phyloP scores from a whole-genome alignment of 2,888 invertebrate genomes.

The Ceramica pisi region DNA sequence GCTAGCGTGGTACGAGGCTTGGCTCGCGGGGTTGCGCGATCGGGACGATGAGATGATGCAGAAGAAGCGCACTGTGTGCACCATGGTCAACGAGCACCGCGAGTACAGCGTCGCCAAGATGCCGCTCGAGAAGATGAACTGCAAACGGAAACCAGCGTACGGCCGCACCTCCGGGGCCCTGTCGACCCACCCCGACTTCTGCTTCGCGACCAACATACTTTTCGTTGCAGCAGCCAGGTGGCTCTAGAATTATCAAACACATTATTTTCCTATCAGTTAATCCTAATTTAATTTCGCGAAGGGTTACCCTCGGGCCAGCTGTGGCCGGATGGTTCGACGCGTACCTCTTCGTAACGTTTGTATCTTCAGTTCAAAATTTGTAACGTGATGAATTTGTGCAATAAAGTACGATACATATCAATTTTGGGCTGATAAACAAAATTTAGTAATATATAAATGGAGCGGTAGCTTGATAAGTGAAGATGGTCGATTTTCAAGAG shows the following conservation, averaged over 20 bases:
- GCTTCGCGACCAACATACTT: conserved; percentile 75
- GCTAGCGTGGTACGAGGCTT: conserved; percentile 96
- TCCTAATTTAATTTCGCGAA: conserved; percentile 77
- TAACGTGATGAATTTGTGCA: conserved; percentile 87
- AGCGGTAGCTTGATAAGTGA: conserved; percentile 86
- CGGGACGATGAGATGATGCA: conserved; percentile 97
- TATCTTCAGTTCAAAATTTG: conserved; percentile 75
- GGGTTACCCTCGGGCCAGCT: conserved; percentile 81
- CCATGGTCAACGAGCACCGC: conserved; percentile 94
- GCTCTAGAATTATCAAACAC: conserved; percentile 76
- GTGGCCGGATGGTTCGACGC: conserved; percentile 87
- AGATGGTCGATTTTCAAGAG: conserved; percentile 76
- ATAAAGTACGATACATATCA: conserved; percentile 90
- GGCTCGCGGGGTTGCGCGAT: conserved; percentile 94
- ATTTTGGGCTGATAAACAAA: conserved; percentile 86
- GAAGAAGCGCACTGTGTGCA: conserved; percentile 96
- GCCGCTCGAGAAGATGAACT: conserved; percentile 96
- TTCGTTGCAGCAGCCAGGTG: conserved; percentile 78
- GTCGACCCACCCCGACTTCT: conserved; percentile 68
- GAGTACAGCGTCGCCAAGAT: conserved; percentile 96
- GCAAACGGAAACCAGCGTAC: conserved; percentile 92
- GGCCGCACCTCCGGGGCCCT: conserved; percentile 81
- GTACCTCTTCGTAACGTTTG: conserved; percentile 74
- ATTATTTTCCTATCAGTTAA: conserved; percentile 68
- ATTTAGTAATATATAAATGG: conserved; percentile 79